phyloP scores from a whole-genome alignment of 2,888 invertebrate genomes.

The Eristalis arbustorum region DNA sequence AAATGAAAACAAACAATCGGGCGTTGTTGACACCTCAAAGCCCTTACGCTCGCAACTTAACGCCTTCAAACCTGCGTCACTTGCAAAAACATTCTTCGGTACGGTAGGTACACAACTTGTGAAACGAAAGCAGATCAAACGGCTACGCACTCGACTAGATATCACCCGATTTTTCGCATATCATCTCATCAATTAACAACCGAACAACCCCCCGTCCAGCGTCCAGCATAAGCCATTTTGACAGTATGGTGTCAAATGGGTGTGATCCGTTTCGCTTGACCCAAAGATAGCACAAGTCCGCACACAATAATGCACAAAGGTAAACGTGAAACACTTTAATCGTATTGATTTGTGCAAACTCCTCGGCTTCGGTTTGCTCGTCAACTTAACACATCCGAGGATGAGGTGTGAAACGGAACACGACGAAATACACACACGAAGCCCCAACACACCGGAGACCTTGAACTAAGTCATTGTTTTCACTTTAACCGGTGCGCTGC shows the following conservation, averaged over 20 bases:
- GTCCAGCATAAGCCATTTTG: neutral
- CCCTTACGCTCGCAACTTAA: too few relatives aligned
- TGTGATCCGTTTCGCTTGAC: neutral
- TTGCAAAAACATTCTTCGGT: too few relatives aligned
- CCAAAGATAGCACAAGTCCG: neutral
- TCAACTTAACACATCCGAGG: constrained; percentile 9
- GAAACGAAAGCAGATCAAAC: too few relatives aligned
- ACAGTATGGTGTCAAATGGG: neutral
- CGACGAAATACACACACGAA: neutral
- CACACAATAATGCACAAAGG: neutral
- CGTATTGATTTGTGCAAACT: neutral
- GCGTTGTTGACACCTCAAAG: too few relatives aligned
- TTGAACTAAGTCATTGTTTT: constrained; percentile 26
- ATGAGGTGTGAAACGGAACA: constrained; percentile 14
- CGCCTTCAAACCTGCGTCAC: too few relatives aligned
- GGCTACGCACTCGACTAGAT: too few relatives aligned
- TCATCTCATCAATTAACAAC: too few relatives aligned
- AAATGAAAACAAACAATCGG: too few relatives aligned
- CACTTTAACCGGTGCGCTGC: neutral
- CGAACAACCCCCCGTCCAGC: too few relatives aligned
- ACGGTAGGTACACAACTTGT: too few relatives aligned
- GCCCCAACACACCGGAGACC: neutral
- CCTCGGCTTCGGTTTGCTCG: constrained; percentile 14
- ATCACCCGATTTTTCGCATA: too few relatives aligned
- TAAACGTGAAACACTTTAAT: neutral